Evolutionary conservation across 1,140 invertebrate species (phyloP), one percentile per base, ranked within the genome.

Genomic region (Gonioctena quinquepunctata): DNA sequence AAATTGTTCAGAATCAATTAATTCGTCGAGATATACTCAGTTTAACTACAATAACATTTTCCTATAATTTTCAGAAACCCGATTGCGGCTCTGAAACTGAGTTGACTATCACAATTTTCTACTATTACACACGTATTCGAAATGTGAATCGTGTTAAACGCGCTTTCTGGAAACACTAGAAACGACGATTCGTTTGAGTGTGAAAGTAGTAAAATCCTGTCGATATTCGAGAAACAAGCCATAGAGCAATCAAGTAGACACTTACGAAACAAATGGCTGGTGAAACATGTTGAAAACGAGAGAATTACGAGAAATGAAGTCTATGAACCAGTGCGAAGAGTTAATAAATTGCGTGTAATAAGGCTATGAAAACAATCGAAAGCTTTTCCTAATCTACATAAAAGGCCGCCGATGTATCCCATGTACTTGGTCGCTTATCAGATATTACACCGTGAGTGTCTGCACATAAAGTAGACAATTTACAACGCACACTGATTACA

Each of bases 401-500:
- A 60, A 57, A 57, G 68, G 52, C 62, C 62, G 68, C 26, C 25
- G 60, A 65, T 50, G 33, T 66, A n/a, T 25, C 26, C 54, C 56
- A 57, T 67, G 65, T 56, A 19, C 63, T 42, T 19, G 19, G 28
- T 18, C 42, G 57, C 19, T 68, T 68, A 71, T 71, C 69, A 67
- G 69, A 71, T 71, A 42, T 68, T 61, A 56, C 57, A 66, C 57
- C 42, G 68, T 25, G 42, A 50, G 60, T 65, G 33, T 52, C 18
- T 60, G 50, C 33, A 42, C 26, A 69, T 69, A 69, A 72, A 72
- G 19, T 69, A 69, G 52, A 54, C 61, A 69, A 57, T 72, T 72
- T 68, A 68, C 52, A 69, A 26, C 33, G 68, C 66, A 25, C 49
- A 23, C 19, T 57, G 64, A 67, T 68, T 71, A 68, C 49, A 26